These are phyloP conservation scores for Drosophila eohydei DNA, from an alignment of 2,888 invertebrate genomes.

Conservation along the genomic window DNA sequence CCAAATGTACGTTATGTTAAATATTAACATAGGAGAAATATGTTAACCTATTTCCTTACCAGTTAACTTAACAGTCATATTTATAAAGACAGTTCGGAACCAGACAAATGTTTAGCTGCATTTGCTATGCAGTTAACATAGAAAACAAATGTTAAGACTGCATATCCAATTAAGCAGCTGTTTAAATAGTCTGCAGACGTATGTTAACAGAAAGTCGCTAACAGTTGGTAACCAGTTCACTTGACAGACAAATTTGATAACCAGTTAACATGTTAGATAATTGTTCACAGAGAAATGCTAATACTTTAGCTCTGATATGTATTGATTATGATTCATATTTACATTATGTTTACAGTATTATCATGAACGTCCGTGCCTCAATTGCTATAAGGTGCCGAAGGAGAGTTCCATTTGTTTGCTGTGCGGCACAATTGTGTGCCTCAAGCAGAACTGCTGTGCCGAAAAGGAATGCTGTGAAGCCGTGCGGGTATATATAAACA, in stretches of 20 bases:
- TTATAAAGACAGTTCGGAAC: too few species aligned
- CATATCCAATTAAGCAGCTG: too few species aligned
- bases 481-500: slow-evolving; percentile 87
- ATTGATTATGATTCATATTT: background rate
- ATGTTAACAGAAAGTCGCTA: background rate
- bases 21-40: background rate
- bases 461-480: slow-evolving; percentile 94
- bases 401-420: slow-evolving; percentile 96
- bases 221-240: background rate
- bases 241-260: background rate
- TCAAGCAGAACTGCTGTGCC: slow-evolving; percentile 95
- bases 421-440: slow-evolving; percentile 96
- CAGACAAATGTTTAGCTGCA: too few species aligned
- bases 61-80: too few species aligned
- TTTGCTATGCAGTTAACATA: background rate
- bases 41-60: too few species aligned
- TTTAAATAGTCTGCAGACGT: too few species aligned
- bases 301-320: background rate
- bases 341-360: slow-evolving; percentile 88
- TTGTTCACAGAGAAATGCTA: background rate
- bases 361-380: slow-evolving; percentile 94
- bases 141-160: background rate
- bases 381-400: slow-evolving; percentile 95
- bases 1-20: too few species aligned
- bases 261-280: background rate